Conservation (phyloP, 2,797 vertebrate genomes). For the Macrochelys suwanniensis region DNA sequence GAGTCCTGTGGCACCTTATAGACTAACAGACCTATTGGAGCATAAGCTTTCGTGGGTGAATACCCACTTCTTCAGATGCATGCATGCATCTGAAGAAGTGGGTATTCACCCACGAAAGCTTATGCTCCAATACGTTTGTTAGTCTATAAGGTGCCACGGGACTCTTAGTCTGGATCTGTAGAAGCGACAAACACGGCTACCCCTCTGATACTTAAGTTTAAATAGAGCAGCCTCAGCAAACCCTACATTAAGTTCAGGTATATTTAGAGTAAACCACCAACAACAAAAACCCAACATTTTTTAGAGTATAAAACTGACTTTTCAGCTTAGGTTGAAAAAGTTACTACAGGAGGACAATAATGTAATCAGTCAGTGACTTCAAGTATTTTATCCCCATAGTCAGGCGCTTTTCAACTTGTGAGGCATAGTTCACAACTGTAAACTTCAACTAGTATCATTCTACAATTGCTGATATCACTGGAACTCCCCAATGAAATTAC, state of each 20-base stretch:
- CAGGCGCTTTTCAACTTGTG: conserved; percentile 44
- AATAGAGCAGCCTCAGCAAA: not conserved
- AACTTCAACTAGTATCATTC: conserved; percentile 26
- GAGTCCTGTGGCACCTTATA: no score
- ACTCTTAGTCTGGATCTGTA: no score
- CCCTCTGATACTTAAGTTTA: not conserved
- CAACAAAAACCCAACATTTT: not conserved
- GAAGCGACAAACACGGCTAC: no score
- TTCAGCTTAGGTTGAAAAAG: conserved; percentile 17
- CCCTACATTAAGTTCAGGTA: not conserved
- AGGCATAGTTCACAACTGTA: fast-evolving
- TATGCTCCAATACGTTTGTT: no score
- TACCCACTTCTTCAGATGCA: no score
- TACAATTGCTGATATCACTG: not conserved
- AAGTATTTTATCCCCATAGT: not conserved
- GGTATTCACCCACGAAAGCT: no score
- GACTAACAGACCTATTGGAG: no score
- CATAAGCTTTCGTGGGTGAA: no score
- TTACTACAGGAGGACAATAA: not conserved
- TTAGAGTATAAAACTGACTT: not conserved
- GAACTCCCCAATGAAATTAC: conserved; percentile 67
- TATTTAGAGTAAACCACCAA: conserved; percentile 5
- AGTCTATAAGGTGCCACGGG: no score
- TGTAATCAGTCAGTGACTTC: not conserved
- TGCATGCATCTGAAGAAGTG: no score